Evolutionary conservation across 2,797 vertebrate genomes (phyloP), one percentile per base, ranked within the genome.

Genomic region (Pristis pectinata): DNA sequence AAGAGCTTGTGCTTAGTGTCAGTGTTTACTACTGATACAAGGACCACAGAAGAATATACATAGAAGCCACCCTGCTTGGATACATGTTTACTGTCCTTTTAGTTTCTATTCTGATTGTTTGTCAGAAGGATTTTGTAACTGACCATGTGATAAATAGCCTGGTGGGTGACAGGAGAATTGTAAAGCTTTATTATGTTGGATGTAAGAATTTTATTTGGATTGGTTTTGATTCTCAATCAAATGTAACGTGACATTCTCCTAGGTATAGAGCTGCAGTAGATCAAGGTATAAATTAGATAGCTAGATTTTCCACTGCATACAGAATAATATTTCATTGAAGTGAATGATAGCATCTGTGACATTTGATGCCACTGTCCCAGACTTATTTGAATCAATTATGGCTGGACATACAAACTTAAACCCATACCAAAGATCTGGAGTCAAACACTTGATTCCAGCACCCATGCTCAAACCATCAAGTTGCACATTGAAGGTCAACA

Each of bases 161-260:
- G 72, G 49, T 94, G 13, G 67, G 92, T 44, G 74, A 76, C 74
- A 53, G 92, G 49, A 76, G 70, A 94, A 94, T 74, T 76, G 27
- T 53, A 74, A 44, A 94, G 24, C 11, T 49, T n/a, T 53, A 94
- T 94, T 94, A 17, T 72, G 30, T 49, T 9, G 41, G 30, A 94
- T 49, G 24, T 53, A 72, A 72, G 13, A 76, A 70, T 94, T 94
- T 30, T 41, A 53, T 93, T 74, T 93, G 22, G 92, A 74, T 74
- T 93, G 92, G 67, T 72, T 94, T 74, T 34, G 92, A 94, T 94
- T 72, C 30, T 94, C 44, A 94, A 30, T 74, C 70, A 94, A 72
- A 74, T 74, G 30, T 72, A 94, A 94, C 17, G 13, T 94, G 91
- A 53, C 70, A 94, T 74, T 27, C 44, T 49, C 44, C 34, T 19